Conservation (phyloP, 2,888 invertebrate species). For the Stramonita haemastoma region DNA sequence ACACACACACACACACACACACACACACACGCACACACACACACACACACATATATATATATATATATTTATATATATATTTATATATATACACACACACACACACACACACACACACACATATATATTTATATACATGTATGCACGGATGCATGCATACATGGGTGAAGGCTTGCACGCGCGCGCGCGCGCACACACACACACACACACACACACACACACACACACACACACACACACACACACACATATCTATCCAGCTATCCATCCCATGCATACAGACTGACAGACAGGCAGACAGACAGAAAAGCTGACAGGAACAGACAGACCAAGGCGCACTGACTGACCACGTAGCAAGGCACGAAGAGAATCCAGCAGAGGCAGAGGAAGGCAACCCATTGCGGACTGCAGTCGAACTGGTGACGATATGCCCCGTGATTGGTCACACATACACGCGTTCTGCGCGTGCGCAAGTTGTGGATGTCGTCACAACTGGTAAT, state of each 20-base stretch:
- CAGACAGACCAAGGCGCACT: background rate
- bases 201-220: background rate
- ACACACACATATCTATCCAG: background rate
- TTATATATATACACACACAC: conserved; percentile 11
- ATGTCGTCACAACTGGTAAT: conserved; percentile 56
- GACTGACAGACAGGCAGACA: too few species aligned
- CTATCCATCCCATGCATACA: too few species aligned
- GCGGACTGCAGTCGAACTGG: conserved; percentile 52
- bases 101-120: background rate
- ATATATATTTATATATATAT: conserved; percentile 5
- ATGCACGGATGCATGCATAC: too few species aligned
- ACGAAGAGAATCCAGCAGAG: conserved; percentile 53
- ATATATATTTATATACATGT: background rate
- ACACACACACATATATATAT: conserved; percentile 21
- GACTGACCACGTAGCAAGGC: conserved; percentile 54
- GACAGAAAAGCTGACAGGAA: background rate
- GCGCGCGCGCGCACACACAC: background rate
- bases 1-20: background rate
- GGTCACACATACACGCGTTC: conserved; percentile 54
- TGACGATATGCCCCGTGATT: conserved; percentile 52
- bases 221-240: background rate
- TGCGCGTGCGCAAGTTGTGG: conserved; percentile 47
- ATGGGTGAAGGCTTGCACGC: too few species aligned
- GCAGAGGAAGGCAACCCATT: conserved; percentile 53
- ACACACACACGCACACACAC: background rate